These are phyloP conservation scores for Oxystoma pomonae DNA, from an alignment of 2,888 invertebrate species.

Conservation along the genomic window DNA sequence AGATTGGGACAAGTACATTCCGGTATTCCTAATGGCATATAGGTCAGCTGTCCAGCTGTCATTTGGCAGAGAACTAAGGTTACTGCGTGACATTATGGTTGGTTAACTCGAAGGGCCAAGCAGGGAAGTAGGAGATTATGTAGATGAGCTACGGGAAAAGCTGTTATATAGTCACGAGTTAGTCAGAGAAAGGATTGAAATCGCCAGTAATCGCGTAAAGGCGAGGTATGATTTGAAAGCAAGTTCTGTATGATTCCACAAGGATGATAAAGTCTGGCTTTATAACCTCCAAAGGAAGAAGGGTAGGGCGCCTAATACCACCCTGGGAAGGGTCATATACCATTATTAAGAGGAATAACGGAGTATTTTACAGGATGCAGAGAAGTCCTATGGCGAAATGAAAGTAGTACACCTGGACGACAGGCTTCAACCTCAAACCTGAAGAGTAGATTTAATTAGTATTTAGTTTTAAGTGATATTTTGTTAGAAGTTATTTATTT, in stretches of 20 bases:
- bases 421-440: neutral
- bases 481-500: neutral
- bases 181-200: neutral
- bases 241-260: neutral
- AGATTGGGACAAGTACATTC: neutral
- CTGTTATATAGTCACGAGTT: neutral
- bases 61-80: slow-evolving; percentile 18
- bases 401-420: neutral
- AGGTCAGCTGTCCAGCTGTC: slow-evolving; percentile 12
- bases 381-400: neutral
- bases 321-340: neutral
- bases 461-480: too few relatives aligned
- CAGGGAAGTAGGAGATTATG: neutral
- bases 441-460: neutral
- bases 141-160: neutral
- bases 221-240: neutral
- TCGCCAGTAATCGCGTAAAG: neutral
- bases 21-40: slow-evolving; percentile 10
- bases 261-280: neutral
- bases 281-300: neutral
- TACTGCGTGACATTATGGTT: slow-evolving; percentile 15
- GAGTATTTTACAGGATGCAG: neutral
- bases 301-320: neutral
- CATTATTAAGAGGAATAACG: neutral
- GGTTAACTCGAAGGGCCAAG: neutral